These are phyloP conservation scores for Drosophila ambigua DNA, from an alignment of 1,140 invertebrate species.

Conservation along the genomic window DNA sequence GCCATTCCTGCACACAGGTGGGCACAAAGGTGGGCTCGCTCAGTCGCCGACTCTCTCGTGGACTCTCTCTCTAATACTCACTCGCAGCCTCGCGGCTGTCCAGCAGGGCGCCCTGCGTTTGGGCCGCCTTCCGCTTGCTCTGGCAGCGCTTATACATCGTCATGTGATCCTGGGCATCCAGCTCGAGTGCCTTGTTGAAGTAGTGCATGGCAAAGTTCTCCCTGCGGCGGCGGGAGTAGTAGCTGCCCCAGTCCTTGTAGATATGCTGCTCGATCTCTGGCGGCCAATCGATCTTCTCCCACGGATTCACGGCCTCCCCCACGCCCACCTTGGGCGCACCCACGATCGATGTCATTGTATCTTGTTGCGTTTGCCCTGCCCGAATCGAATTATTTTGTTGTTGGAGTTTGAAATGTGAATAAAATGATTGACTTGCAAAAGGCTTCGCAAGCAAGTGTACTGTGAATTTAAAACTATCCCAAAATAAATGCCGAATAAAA, in stretches of 20 bases:
- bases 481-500: neutral
- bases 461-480: conserved; percentile 2
- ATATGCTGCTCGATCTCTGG: conserved; percentile 61
- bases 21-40: too few species aligned
- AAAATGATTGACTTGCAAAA: too few species aligned
- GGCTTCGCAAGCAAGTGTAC: too few species aligned
- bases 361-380: too few species aligned
- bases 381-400: too few species aligned
- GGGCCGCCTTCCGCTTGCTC: conserved; percentile 64
- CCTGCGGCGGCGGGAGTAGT: conserved; percentile 64
- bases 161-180: conserved; percentile 49
- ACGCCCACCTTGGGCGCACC: conserved; percentile 7
- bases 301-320: conserved; percentile 39
- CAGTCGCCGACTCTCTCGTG: neutral
- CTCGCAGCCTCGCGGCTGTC: conserved; percentile 57
- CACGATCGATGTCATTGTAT: conserved; percentile 61
- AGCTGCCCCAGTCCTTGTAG: conserved; percentile 71
- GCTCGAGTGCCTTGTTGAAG: conserved; percentile 60
- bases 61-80: conserved; percentile 23
- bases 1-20: conserved; percentile 38
- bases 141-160: conserved; percentile 71
- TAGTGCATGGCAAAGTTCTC: conserved; percentile 70
- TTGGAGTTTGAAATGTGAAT: too few species aligned
- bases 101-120: conserved; percentile 56
- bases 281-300: conserved; percentile 67